A percentile compares a stretch with the other conserved stretches of the same genome.
These are phyloP conservation scores for Hirundichthys speculiger DNA, from an alignment of 2,113 vertebrate genomes.

Conservation along the genomic window DNA sequence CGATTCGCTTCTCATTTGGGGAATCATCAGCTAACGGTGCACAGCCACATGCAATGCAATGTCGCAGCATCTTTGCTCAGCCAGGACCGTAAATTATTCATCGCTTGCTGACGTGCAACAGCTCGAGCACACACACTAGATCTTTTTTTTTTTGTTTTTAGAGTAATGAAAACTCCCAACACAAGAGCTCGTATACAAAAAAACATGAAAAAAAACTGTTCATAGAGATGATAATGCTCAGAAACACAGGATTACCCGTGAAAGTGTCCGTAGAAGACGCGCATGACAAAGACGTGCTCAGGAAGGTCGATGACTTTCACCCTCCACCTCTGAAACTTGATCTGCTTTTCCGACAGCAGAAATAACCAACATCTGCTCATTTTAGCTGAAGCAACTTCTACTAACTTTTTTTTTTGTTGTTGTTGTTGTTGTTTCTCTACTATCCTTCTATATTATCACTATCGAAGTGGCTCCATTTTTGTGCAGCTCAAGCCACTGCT, in stretches of 20 bases:
- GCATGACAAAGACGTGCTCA: conserved; percentile 24
- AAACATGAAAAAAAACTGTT: no score
- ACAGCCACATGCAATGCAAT: conserved; percentile 34
- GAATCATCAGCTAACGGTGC: conserved; percentile 49
- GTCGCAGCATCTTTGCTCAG: conserved; percentile 51
- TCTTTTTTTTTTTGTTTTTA: conserved; percentile 22
- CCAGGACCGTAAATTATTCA: conserved; percentile 45
- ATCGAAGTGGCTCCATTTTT: conserved; percentile 6
- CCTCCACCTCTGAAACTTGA: background rate
- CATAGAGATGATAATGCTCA: background rate
- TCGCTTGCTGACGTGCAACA: conserved; percentile 42
- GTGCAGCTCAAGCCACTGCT: conserved; percentile 11
- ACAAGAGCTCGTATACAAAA: conserved; percentile 2
- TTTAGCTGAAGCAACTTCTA: no score
- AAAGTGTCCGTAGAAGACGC: background rate
- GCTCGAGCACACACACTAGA: conserved; percentile 6
- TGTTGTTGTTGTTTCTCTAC: background rate
- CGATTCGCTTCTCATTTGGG: conserved; percentile 62
- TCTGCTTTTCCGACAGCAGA: no score
- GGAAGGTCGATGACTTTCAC: conserved; percentile 11
- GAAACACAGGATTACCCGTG: no score
- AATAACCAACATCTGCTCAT: no score
- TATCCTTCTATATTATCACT: conserved; percentile 15
- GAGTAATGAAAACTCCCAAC: conserved; percentile 28
- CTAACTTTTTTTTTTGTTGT: background rate